phyloP scores from a whole-genome alignment of 2,888 invertebrate genomes.

The Drosophila bunnanda region DNA sequence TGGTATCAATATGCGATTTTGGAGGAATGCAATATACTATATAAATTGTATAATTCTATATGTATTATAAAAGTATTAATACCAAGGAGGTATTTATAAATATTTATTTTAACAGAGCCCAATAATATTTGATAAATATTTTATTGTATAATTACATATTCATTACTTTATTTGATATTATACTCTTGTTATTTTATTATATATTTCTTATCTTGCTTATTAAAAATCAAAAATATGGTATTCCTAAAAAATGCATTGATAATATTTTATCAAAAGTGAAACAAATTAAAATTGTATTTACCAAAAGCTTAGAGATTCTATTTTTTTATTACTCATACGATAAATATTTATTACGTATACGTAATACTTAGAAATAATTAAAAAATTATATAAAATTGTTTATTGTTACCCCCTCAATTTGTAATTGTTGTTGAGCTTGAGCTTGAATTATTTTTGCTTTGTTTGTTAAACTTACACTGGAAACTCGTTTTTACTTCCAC shows the following conservation, averaged over 20 bases:
- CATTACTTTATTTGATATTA: not conserved
- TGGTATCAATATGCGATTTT: not conserved
- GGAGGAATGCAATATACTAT: not conserved
- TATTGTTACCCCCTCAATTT: too few species aligned
- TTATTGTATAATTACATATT: not conserved
- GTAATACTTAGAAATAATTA: not conserved
- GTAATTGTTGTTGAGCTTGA: not conserved
- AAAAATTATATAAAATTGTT: not conserved
- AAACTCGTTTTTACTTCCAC: conserved; percentile 2
- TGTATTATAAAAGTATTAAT: not conserved
- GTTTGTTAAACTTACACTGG: not conserved
- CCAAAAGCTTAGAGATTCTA: too few species aligned
- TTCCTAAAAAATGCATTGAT: not conserved
- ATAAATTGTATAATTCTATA: not conserved
- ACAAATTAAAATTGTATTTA: not conserved
- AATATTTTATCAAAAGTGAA: not conserved
- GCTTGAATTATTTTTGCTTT: not conserved
- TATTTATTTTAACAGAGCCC: not conserved
- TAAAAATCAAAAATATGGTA: not conserved
- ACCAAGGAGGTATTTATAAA: not conserved
- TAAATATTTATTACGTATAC: not conserved
- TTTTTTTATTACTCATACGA: too few species aligned
- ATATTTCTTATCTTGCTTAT: not conserved
- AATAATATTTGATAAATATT: too few species aligned
- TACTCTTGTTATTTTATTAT: not conserved